Conservation (phyloP, 2,888 invertebrate species). For the Stegana nigrithorax region DNA sequence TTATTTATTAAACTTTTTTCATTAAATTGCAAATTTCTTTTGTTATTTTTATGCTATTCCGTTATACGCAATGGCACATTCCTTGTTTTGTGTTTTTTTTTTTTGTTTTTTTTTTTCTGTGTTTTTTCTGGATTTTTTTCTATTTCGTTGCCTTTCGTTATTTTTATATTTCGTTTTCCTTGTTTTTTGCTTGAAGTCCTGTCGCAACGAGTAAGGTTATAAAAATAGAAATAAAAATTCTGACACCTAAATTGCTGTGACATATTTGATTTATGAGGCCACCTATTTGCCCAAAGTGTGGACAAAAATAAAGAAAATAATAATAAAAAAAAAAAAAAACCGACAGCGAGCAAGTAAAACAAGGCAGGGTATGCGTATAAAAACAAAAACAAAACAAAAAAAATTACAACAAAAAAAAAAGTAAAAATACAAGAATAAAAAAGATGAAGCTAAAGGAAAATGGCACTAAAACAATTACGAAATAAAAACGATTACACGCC, state of each 20-base stretch:
- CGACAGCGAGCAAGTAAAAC: constrained; percentile 24
- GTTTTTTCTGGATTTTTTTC: not conserved
- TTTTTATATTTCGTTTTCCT: not conserved
- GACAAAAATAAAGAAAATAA: constrained; percentile 15
- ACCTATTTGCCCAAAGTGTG: constrained; percentile 57
- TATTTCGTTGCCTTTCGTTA: not conserved
- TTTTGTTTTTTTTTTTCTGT: not conserved
- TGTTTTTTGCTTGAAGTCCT: not conserved
- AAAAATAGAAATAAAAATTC: constrained; percentile 59
- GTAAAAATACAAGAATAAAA: constrained; percentile 44
- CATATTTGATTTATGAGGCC: constrained; percentile 62
- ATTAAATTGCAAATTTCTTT: constrained; percentile 53
- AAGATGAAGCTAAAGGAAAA: constrained; percentile 62
- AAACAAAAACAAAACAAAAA: constrained; percentile 12
- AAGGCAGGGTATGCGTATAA: constrained; percentile 26
- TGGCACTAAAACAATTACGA: constrained; percentile 61
- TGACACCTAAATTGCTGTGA: constrained; percentile 62
- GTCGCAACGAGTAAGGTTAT: constrained; percentile 44
- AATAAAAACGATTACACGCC: constrained; percentile 61
- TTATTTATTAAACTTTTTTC: constrained; percentile 61
- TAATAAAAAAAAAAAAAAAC: constrained; percentile 8
- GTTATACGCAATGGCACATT: not conserved
- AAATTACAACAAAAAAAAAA: constrained; percentile 25
- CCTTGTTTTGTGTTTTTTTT: not conserved
- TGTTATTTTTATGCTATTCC: constrained; percentile 1